Evolutionary conservation across 2,797 vertebrate genomes (phyloP).

Genomic region (Harpagifer antarcticus): DNA sequence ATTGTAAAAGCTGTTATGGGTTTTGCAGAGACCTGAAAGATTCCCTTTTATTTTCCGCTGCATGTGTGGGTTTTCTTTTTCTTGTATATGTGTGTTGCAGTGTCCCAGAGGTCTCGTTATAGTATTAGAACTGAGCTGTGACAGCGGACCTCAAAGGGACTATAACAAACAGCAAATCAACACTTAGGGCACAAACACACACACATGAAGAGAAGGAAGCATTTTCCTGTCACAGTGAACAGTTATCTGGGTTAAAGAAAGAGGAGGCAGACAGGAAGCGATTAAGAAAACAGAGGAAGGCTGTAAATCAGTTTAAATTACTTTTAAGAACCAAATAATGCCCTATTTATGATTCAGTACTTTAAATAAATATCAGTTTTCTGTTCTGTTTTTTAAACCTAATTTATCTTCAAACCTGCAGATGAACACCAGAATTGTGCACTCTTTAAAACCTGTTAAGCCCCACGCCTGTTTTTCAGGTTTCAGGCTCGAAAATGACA

Average conservation of each 20-base stretch:
- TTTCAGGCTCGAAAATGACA: too few relatives aligned
- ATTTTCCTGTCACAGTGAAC: slow-evolving; percentile 55
- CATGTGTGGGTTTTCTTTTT: slow-evolving; percentile 27
- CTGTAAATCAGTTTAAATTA: background rate
- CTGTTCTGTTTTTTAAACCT: background rate
- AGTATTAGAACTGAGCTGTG: slow-evolving; percentile 65
- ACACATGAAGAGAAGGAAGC: slow-evolving; percentile 19
- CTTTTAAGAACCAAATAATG: background rate
- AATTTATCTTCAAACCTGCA: background rate
- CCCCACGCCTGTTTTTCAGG: too few relatives aligned
- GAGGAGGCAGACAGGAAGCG: slow-evolving; percentile 31
- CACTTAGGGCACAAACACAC: slow-evolving; percentile 26
- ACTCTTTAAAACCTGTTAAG: too few relatives aligned
- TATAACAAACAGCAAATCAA: slow-evolving; percentile 57
- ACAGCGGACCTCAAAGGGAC: slow-evolving; percentile 62
- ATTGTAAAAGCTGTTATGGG: slow-evolving; percentile 49
- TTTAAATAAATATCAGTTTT: slow-evolving; percentile 20
- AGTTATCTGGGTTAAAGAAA: slow-evolving; percentile 60
- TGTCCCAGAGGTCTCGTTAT: slow-evolving; percentile 66
- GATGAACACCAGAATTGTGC: background rate
- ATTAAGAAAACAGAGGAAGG: slow-evolving; percentile 36
- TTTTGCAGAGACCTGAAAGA: slow-evolving; percentile 43
- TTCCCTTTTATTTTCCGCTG: slow-evolving; percentile 41
- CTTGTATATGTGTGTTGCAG: slow-evolving; percentile 19
- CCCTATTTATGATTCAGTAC: background rate